These are phyloP conservation scores for Zootermopsis nevadensis DNA, from an alignment of 2,888 invertebrate genomes.

Conservation along the genomic window DNA sequence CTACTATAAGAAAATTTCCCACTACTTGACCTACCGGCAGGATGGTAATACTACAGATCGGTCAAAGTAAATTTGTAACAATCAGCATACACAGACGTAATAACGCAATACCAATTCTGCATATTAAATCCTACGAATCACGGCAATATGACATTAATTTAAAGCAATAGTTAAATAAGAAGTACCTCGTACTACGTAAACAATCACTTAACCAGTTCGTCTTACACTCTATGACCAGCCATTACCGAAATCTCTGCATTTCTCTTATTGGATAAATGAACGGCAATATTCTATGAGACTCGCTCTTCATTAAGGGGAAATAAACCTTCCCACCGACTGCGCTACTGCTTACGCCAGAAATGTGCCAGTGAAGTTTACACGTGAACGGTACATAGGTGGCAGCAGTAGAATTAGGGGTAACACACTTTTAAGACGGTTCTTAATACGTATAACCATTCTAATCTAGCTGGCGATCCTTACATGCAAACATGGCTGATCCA, in stretches of 20 bases:
- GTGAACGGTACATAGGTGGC: no score
- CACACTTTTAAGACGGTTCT: no score
- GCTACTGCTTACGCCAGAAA: no score
- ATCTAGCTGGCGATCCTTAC: constrained; percentile 1
- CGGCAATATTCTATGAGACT: background rate
- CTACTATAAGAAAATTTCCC: background rate
- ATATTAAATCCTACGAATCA: background rate
- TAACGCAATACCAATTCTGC: background rate
- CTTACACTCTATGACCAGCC: constrained; percentile 2
- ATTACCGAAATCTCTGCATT: background rate
- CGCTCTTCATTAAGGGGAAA: background rate
- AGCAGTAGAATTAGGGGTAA: no score
- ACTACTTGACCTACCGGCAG: constrained; percentile 18
- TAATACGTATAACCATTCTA: background rate
- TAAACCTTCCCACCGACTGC: background rate
- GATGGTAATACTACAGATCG: background rate
- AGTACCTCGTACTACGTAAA: background rate
- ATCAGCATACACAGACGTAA: background rate
- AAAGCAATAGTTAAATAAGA: background rate
- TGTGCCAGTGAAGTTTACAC: no score
- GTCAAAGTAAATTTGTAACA: background rate
- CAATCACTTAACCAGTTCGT: background rate
- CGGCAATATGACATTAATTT: background rate
- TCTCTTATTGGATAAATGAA: background rate
- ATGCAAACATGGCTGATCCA: constrained; percentile 46